A percentile compares a stretch with the other conserved stretches of the same genome.
Conservation (phyloP, 1,140 invertebrate genomes). For the Lasioglossum albipes region DNA sequence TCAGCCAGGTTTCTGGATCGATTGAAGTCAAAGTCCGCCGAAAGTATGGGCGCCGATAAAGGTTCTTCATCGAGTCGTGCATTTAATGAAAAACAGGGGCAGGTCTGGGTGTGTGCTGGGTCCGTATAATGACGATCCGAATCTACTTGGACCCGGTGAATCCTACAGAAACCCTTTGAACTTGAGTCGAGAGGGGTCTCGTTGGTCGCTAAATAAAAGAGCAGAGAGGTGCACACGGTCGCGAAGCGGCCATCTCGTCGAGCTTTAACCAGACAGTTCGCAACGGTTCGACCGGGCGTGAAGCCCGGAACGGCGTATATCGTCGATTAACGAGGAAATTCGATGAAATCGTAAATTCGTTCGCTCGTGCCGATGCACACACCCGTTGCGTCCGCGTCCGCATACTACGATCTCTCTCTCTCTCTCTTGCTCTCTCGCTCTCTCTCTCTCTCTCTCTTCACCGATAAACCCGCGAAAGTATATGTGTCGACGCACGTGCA, state of each 20-base stretch:
- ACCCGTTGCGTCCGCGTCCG: too few relatives aligned
- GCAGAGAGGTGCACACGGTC: neutral
- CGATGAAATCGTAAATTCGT: conserved; percentile 72
- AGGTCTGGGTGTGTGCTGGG: too few relatives aligned
- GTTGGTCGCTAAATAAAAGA: conserved; percentile 15
- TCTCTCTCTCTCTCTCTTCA: conserved; percentile 39
- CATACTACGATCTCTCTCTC: conserved; percentile 5
- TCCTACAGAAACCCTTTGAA: conserved; percentile 18
- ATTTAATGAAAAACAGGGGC: neutral
- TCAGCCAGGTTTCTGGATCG: too few relatives aligned
- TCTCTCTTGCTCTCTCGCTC: conserved; percentile 10
- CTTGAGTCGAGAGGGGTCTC: conserved; percentile 7
- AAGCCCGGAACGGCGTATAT: conserved; percentile 62
- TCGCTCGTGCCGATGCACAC: conserved; percentile 34
- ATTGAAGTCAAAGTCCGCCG: too few relatives aligned
- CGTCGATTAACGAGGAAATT: conserved; percentile 69
- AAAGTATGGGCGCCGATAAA: neutral
- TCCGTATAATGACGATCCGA: neutral
- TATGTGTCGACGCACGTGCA: conserved; percentile 49
- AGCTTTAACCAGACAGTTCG: conserved; percentile 38
- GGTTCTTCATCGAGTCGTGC: too few relatives aligned
- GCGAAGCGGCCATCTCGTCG: conserved; percentile 45
- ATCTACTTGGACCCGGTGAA: conserved; percentile 1
- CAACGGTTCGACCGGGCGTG: conserved; percentile 51
- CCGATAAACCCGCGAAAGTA: conserved; percentile 56